These are phyloP conservation scores for Sphaerophoria rueppellii DNA, from an alignment of 2,888 invertebrate genomes.

Conservation along the genomic window DNA sequence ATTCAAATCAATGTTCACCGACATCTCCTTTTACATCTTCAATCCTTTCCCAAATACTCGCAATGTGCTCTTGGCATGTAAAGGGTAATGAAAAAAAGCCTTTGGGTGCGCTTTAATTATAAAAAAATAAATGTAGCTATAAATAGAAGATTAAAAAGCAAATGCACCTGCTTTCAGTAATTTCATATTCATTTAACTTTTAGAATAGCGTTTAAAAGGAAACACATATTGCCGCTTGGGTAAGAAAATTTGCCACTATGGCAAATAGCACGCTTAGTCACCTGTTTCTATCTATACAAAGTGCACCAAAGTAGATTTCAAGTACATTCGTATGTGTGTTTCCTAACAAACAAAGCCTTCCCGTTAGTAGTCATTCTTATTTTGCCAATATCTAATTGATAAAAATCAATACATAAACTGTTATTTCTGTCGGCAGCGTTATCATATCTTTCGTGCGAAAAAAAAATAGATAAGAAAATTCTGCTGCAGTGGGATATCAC, in stretches of 20 bases:
- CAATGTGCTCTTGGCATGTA: too few relatives aligned
- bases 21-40: too few relatives aligned
- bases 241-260: slow-evolving; percentile 4
- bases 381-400: slow-evolving; percentile 26
- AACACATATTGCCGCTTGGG: neutral
- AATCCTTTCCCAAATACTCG: too few relatives aligned
- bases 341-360: neutral
- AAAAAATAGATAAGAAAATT: slow-evolving; percentile 45
- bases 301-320: neutral
- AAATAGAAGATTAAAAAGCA: too few relatives aligned
- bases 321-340: neutral
- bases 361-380: slow-evolving; percentile 25
- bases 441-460: slow-evolving; percentile 42
- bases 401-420: slow-evolving; percentile 48
- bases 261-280: slow-evolving; percentile 1
- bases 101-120: too few relatives aligned
- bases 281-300: neutral
- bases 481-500: slow-evolving; percentile 29
- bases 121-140: too few relatives aligned
- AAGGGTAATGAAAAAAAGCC: too few relatives aligned
- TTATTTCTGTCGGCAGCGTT: slow-evolving; percentile 41
- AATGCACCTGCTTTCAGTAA: neutral
- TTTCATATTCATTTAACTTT: neutral
- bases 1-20: too few relatives aligned
- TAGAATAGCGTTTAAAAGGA: neutral